These are phyloP conservation scores for Alviniconcha strummeri DNA, from an alignment of 2,888 invertebrate genomes.

Conservation along the genomic window DNA sequence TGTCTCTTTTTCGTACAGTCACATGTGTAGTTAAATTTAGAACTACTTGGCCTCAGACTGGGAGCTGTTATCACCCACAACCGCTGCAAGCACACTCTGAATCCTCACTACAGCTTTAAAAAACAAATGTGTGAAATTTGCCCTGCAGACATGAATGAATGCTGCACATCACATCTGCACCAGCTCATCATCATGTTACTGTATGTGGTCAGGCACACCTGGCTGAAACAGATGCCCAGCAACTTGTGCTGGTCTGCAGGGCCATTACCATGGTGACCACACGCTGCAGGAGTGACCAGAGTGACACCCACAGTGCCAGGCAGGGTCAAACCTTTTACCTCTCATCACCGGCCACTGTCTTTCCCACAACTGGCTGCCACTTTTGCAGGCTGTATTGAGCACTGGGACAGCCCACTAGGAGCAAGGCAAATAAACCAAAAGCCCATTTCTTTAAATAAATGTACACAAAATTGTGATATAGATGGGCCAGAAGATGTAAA, in stretches of 20 bases:
- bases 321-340: conserved; percentile 42
- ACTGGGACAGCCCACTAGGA: too few relatives aligned
- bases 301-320: conserved; percentile 18
- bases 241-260: background rate
- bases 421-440: too few relatives aligned
- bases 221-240: background rate
- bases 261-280: background rate
- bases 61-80: conserved; percentile 12
- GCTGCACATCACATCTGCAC: background rate
- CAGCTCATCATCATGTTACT: conserved; percentile 7
- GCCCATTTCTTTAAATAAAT: too few relatives aligned
- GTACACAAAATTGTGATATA: too few relatives aligned
- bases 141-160: background rate
- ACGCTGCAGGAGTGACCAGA: background rate
- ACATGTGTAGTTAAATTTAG: too few relatives aligned
- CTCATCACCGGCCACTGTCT: conserved; percentile 39
- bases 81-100: conserved; percentile 21
- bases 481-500: too few relatives aligned
- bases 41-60: conserved; percentile 14
- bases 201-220: conserved; percentile 25
- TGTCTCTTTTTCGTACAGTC: too few relatives aligned
- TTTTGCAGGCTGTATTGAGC: background rate
- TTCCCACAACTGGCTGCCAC: background rate
- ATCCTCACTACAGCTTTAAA: background rate
- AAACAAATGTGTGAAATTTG: conserved; percentile 1